phyloP scores from a whole-genome alignment of 2,888 invertebrate genomes.

The Drosophila cracens region DNA sequence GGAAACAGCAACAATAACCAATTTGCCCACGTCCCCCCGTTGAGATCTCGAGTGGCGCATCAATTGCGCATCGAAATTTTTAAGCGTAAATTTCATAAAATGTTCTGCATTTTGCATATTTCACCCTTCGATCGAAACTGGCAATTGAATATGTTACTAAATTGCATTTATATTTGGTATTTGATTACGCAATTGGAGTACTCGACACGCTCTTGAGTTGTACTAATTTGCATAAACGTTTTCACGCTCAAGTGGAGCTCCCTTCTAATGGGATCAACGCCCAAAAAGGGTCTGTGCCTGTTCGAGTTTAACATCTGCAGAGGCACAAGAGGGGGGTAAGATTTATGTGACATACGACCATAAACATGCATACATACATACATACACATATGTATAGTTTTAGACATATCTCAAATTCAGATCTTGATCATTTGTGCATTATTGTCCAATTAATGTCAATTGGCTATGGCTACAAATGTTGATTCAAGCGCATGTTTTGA shows the following conservation, averaged over 20 bases:
- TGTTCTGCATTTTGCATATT: slow-evolving; percentile 48
- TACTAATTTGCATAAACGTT: slow-evolving; percentile 69
- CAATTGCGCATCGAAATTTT: slow-evolving; percentile 79
- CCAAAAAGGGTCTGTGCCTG: slow-evolving; percentile 1
- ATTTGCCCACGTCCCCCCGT: slow-evolving; percentile 69
- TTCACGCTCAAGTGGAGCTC: slow-evolving; percentile 59
- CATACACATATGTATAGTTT: not conserved
- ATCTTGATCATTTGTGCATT: slow-evolving; percentile 42
- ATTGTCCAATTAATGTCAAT: slow-evolving; percentile 74
- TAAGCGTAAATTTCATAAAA: slow-evolving; percentile 63
- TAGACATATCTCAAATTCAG: slow-evolving; percentile 18
- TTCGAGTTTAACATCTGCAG: slow-evolving; percentile 2
- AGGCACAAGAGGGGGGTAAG: not conserved
- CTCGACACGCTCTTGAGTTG: slow-evolving; percentile 59
- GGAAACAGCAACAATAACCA: slow-evolving; percentile 50
- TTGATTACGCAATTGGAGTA: slow-evolving; percentile 71
- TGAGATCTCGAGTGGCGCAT: slow-evolving; percentile 65
- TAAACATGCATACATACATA: not conserved
- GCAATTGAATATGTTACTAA: slow-evolving; percentile 11
- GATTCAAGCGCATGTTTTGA: slow-evolving; percentile 37
- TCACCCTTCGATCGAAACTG: slow-evolving; percentile 40
- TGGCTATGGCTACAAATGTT: slow-evolving; percentile 36
- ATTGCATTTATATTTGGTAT: slow-evolving; percentile 62
- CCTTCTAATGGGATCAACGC: slow-evolving; percentile 17
- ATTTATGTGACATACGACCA: slow-evolving; percentile 28